Evolutionary conservation across 37 sponge, comb jelly and placozoan genomes (phyloP).

Genomic region (Petrosia ficiformis): DNA sequence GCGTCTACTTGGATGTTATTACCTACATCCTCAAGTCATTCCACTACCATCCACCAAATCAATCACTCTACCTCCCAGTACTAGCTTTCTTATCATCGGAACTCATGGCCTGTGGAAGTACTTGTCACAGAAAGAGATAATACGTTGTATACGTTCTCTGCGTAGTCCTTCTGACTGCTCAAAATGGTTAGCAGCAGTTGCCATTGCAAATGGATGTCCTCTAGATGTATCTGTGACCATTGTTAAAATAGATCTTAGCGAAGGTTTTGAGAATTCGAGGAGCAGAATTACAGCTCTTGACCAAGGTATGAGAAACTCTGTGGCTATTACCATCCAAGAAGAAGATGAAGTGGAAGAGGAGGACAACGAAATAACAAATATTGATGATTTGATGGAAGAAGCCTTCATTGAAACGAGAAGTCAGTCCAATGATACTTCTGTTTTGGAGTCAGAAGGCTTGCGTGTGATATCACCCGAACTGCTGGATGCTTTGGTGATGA

Average conservation of each 20-base stretch:
- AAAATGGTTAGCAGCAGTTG: conserved; percentile 70
- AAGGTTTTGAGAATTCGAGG: neutral
- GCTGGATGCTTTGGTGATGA: neutral
- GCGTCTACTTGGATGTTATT: conserved; percentile 67
- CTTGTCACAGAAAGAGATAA: conserved; percentile 46
- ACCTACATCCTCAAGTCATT: conserved; percentile 72
- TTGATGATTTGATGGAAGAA: conserved; percentile 6
- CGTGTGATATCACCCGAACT: neutral
- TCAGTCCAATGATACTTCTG: too few species aligned
- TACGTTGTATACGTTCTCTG: conserved; percentile 10
- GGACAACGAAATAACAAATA: conserved; percentile 44
- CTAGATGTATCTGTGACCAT: conserved; percentile 63
- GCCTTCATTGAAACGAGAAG: too few species aligned
- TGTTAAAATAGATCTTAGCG: conserved; percentile 34
- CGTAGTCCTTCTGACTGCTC: conserved; percentile 53
- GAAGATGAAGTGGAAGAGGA: conserved; percentile 50
- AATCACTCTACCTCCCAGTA: conserved; percentile 38
- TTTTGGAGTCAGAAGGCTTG: too few species aligned
- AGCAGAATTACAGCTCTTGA: neutral
- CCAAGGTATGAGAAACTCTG: neutral
- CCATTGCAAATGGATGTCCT: conserved; percentile 65
- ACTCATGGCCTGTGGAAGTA: conserved; percentile 68
- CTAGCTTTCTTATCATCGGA: conserved; percentile 73
- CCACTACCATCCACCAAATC: conserved; percentile 70
- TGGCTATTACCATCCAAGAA: neutral